These are phyloP conservation scores for Ephydatia muelleri DNA, from an alignment of 37 sponge, comb jelly and placozoan genomes.

Conservation along the genomic window DNA sequence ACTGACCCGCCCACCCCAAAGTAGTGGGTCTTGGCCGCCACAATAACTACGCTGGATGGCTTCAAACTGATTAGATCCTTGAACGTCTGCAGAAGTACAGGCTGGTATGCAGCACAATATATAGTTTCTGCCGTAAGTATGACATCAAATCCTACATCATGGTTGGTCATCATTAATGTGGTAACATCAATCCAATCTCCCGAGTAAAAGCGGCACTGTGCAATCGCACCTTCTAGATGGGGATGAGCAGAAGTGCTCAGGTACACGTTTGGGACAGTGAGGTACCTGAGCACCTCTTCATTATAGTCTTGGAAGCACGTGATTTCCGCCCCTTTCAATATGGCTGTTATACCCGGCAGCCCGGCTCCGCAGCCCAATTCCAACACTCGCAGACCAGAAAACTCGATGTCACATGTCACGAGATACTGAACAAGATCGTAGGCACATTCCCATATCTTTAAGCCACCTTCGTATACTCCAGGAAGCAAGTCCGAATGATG, in stretches of 20 bases:
- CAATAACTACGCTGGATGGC: slow-evolving; percentile 57
- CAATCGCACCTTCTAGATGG: neutral
- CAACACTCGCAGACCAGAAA: slow-evolving; percentile 56
- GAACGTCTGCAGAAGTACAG: slow-evolving; percentile 62
- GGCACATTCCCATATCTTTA: slow-evolving; percentile 95
- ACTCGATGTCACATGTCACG: neutral
- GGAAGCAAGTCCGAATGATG: slow-evolving; percentile 80
- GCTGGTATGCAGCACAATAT: slow-evolving; percentile 67
- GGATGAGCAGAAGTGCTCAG: slow-evolving; percentile 17
- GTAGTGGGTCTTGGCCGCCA: slow-evolving; percentile 91
- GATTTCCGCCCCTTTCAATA: slow-evolving; percentile 48
- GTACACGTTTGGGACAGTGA: slow-evolving; percentile 82
- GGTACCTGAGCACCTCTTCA: slow-evolving; percentile 72
- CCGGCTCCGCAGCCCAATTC: slow-evolving; percentile 97
- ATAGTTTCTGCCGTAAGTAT: slow-evolving; percentile 96
- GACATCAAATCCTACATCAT: slow-evolving; percentile 64
- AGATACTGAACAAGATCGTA: slow-evolving; percentile 79
- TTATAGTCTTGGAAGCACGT: slow-evolving; percentile 96
- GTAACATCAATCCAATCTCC: slow-evolving; percentile 72
- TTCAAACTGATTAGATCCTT: slow-evolving; percentile 28
- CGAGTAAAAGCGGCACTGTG: slow-evolving; percentile 54
- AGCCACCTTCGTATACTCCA: slow-evolving; percentile 93
- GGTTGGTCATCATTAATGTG: neutral
- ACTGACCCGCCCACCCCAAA: slow-evolving; percentile 97
- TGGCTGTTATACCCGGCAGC: slow-evolving; percentile 82